A percentile compares a stretch with the other conserved stretches of the same genome.
Conservation (phyloP, 2,113 vertebrate genomes). For the Spermophilus dauricus region DNA sequence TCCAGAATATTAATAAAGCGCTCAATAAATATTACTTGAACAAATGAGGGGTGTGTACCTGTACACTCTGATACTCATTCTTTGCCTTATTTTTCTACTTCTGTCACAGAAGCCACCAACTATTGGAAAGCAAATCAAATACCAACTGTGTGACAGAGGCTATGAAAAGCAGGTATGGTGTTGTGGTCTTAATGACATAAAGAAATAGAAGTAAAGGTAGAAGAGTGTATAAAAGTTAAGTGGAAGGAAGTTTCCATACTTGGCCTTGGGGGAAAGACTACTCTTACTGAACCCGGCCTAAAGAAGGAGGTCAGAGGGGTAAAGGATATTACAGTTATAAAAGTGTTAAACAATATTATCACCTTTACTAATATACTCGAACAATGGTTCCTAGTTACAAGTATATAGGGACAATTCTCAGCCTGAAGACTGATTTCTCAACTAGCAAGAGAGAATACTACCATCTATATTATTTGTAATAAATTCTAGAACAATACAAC, state of each 20-base stretch:
- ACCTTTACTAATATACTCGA: background rate
- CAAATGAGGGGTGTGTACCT: background rate
- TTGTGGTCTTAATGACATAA: constrained; percentile 5
- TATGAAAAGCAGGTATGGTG: background rate
- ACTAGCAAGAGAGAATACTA: background rate
- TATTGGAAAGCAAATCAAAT: background rate
- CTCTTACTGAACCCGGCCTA: background rate
- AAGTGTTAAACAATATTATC: background rate
- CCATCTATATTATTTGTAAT: constrained; percentile 69
- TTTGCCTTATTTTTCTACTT: background rate
- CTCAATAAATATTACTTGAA: background rate
- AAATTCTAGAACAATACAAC: constrained; percentile 78
- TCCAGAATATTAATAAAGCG: background rate
- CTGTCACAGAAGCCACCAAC: background rate
- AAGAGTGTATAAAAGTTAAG: background rate
- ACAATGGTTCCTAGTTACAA: background rate
- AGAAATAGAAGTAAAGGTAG: constrained; percentile 16
- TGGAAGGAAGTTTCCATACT: constrained; percentile 24
- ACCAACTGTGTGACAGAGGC: background rate
- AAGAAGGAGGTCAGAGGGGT: background rate
- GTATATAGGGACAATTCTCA: constrained; percentile 5
- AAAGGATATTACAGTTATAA: background rate
- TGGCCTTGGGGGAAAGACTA: background rate
- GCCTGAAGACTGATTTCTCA: constrained; percentile 50
- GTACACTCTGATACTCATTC: background rate